These are phyloP conservation scores for Lutjanus campechanus DNA, from an alignment of 2,797 vertebrate genomes.

Conservation along the genomic window DNA sequence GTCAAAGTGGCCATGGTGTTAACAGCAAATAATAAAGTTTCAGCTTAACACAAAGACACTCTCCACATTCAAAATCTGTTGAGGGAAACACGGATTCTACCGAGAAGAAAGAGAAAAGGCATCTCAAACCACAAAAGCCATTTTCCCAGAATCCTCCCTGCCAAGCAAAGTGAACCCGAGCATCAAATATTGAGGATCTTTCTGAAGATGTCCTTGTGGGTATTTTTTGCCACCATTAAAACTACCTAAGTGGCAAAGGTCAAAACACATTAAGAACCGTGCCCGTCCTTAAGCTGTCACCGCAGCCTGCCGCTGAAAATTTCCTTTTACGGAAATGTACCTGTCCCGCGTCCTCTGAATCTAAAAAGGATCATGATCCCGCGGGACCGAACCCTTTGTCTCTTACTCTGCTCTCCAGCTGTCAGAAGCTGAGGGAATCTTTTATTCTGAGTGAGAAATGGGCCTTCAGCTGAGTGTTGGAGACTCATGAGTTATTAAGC, in stretches of 20 bases:
- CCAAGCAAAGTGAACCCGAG: conserved; percentile 45
- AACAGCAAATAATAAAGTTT: no score
- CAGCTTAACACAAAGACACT: background rate
- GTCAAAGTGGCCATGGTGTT: no score
- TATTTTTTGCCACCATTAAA: conserved; percentile 69
- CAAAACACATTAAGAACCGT: conserved; percentile 59
- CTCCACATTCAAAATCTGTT: background rate
- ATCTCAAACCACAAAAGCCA: conserved; percentile 9
- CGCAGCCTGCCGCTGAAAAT: conserved; percentile 36
- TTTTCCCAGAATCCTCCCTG: conserved; percentile 35
- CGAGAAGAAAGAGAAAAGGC: conserved; percentile 13
- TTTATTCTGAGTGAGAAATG: conserved; percentile 74
- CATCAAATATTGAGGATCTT: conserved; percentile 75
- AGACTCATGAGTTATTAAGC: conserved; percentile 82
- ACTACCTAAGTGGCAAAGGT: conserved; percentile 69
- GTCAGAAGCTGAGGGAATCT: conserved; percentile 62
- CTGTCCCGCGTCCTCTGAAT: conserved; percentile 56
- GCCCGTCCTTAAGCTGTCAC: conserved; percentile 46
- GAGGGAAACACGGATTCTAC: background rate
- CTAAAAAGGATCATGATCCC: conserved; percentile 56
- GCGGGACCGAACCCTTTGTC: conserved; percentile 63
- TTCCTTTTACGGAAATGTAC: conserved; percentile 48
- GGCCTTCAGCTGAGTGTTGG: conserved; percentile 40
- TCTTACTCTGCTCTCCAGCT: conserved; percentile 47
- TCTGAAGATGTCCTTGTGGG: conserved; percentile 47